These are phyloP conservation scores for Tragelaphus strepsiceros DNA, from an alignment of 2,113 vertebrate species.

Conservation along the genomic window DNA sequence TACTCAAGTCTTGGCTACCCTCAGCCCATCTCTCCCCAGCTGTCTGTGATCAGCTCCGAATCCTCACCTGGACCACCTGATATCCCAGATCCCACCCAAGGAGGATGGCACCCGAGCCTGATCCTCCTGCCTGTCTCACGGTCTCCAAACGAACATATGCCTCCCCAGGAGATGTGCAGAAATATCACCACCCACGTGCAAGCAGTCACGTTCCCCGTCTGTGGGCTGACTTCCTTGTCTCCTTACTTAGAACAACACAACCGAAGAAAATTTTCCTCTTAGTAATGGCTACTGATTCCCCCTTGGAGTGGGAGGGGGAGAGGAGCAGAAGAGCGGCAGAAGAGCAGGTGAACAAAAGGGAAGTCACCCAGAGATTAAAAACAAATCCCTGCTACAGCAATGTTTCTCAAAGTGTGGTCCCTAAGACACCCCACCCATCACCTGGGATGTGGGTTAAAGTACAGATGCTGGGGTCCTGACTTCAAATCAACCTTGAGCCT, in stretches of 20 bases:
- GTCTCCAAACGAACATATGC: conserved; percentile 43
- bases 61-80: background rate
- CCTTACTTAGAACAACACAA: conserved; percentile 18
- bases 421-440: background rate
- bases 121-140: background rate
- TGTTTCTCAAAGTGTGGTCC: background rate
- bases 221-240: conserved; percentile 23
- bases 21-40: background rate
- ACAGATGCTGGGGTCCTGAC: background rate
- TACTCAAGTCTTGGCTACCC: background rate
- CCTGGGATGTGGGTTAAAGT: background rate
- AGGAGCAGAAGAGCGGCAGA: background rate
- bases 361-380: background rate
- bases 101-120: background rate
- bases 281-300: background rate
- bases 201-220: conserved; percentile 35
- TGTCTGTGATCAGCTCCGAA: background rate
- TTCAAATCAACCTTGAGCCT: background rate
- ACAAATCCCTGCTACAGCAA: background rate
- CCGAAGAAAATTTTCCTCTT: background rate
- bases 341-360: background rate
- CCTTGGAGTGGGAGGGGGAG: background rate
- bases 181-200: conserved; percentile 63
- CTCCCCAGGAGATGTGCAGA: conserved; percentile 51
- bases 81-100: background rate